Conservation (phyloP, 2,888 invertebrate species). For the Lottia gigantea region DNA sequence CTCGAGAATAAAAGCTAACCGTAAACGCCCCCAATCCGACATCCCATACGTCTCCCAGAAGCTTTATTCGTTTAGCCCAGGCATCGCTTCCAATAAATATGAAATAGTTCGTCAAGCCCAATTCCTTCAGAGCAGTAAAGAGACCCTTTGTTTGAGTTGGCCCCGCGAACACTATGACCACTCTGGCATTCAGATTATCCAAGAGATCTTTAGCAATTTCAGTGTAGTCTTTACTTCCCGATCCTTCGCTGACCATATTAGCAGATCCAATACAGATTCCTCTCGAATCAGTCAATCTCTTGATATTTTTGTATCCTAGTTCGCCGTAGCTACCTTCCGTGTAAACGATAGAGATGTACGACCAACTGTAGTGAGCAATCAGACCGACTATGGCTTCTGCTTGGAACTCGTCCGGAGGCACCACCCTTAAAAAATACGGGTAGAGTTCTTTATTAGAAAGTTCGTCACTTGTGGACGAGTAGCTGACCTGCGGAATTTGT, state of each 20-base stretch:
- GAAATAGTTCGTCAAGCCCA: slow-evolving; percentile 35
- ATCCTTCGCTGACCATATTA: slow-evolving; percentile 20
- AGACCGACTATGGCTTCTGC: slow-evolving; percentile 40
- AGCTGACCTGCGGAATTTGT: slow-evolving; percentile 43
- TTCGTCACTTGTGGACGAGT: slow-evolving; percentile 41
- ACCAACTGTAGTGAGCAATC: slow-evolving; percentile 74
- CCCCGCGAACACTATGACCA: slow-evolving; percentile 49
- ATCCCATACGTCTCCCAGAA: slow-evolving; percentile 36
- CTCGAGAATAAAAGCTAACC: slow-evolving; percentile 27
- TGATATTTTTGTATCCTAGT: slow-evolving; percentile 36
- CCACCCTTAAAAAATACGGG: slow-evolving; percentile 53
- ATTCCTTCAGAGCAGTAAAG: slow-evolving; percentile 33
- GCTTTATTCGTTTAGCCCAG: slow-evolving; percentile 34
- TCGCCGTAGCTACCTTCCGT: slow-evolving; percentile 73
- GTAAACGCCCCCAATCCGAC: slow-evolving; percentile 43
- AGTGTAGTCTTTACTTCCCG: slow-evolving; percentile 18
- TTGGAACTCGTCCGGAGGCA: slow-evolving; percentile 48
- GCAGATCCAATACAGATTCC: slow-evolving; percentile 43
- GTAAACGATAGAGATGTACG: slow-evolving; percentile 80
- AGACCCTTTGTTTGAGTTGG: slow-evolving; percentile 38
- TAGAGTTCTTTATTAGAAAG: slow-evolving; percentile 42
- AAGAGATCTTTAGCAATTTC: slow-evolving; percentile 25
- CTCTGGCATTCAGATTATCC: slow-evolving; percentile 30
- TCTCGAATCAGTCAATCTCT: slow-evolving; percentile 21
- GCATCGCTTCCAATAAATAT: slow-evolving; percentile 56